Percentiles rank a stretch among this genome's conserved stretches.
Conservation (phyloP, 2,888 invertebrate genomes). For the Drosophila affinis region DNA sequence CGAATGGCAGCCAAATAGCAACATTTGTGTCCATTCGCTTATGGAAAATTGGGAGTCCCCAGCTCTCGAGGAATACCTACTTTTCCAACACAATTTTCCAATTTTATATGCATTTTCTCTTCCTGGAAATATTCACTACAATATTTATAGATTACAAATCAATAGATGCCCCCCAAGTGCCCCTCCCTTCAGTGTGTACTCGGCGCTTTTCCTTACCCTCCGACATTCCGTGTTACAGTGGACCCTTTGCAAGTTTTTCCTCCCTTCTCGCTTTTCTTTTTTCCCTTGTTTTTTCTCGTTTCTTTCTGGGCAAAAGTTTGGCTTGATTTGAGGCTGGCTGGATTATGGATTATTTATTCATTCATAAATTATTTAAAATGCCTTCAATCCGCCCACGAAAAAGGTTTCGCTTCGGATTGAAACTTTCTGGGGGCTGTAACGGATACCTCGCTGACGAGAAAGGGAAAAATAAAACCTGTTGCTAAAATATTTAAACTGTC, state of each 20-base stretch:
- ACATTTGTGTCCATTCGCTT: too few species aligned
- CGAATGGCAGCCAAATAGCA: too few species aligned
- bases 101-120: not conserved
- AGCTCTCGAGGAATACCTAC: not conserved
- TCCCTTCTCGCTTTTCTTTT: not conserved
- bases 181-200: constrained; percentile 2
- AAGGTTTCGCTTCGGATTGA: constrained; percentile 6
- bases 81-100: not conserved
- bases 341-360: constrained; percentile 52
- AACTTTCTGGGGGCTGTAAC: constrained; percentile 10
- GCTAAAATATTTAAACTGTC: constrained; percentile 48
- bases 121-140: not conserved
- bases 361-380: constrained; percentile 71
- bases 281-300: not conserved
- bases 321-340: constrained; percentile 63
- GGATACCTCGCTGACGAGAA: not conserved
- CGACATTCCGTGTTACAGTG: not conserved
- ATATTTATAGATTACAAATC: constrained; percentile 1
- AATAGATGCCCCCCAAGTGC: not conserved
- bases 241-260: constrained; percentile 14
- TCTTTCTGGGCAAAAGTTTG: constrained; percentile 31
- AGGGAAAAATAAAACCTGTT: constrained; percentile 29
- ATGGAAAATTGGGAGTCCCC: not conserved
- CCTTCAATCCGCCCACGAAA: constrained; percentile 28
- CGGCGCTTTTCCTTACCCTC: not conserved